Conservation (phyloP, 2,888 invertebrate genomes). For the Macrosiphum euphorbiae region DNA sequence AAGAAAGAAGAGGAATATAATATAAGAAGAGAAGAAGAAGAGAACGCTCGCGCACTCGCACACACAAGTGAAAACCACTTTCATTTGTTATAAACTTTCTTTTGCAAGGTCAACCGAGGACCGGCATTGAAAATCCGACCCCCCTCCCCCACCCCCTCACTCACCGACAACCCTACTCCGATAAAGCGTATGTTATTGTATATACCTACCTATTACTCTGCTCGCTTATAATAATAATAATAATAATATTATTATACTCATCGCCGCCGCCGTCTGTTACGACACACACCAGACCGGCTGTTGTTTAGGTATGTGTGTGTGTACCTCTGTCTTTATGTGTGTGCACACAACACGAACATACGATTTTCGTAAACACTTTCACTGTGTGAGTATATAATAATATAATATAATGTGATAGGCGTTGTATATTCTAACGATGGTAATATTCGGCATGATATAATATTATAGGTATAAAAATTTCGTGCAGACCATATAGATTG, state of each 20-base stretch:
- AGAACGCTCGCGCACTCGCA: slow-evolving; percentile 48
- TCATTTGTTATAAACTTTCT: slow-evolving; percentile 66
- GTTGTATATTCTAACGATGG: background rate
- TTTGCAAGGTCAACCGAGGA: slow-evolving; percentile 66
- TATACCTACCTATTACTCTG: background rate
- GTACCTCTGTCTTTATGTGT: background rate
- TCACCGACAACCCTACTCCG: background rate
- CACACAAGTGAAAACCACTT: slow-evolving; percentile 66
- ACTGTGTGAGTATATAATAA: background rate
- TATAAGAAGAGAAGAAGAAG: background rate
- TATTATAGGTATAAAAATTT: background rate
- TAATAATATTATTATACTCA: slow-evolving; percentile 1
- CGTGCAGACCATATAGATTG: no score
- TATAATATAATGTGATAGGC: background rate
- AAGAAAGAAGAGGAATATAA: background rate
- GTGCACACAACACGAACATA: background rate
- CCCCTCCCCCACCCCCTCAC: background rate
- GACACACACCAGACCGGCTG: slow-evolving; percentile 42
- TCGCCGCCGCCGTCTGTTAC: slow-evolving; percentile 27
- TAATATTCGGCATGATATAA: background rate
- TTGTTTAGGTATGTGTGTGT: background rate
- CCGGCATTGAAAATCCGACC: slow-evolving; percentile 61
- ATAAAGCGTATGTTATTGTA: background rate
- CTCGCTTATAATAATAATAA: slow-evolving; percentile 11
- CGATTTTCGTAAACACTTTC: slow-evolving; percentile 47